Evolutionary conservation across 1,140 invertebrate genomes (phyloP), one percentile per base, ranked within the genome.

Genomic region (Lepidurus arcticus): DNA sequence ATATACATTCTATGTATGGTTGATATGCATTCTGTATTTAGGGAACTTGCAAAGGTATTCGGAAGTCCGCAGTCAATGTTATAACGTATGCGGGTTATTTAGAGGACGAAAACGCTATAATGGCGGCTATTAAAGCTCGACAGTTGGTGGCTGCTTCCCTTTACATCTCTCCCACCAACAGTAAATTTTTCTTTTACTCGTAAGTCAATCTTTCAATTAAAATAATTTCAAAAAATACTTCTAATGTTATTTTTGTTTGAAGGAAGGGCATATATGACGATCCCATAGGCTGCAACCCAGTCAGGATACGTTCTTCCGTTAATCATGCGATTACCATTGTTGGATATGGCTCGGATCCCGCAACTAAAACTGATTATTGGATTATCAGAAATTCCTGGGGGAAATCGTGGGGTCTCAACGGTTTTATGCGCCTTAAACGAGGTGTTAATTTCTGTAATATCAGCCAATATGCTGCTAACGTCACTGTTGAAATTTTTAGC

Each of bases 401-500:
- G 24, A 75, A 24, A n/a, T 13, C 7, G 8, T 87, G 86, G 86
- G 86, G 86, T 74, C 80, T 82, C 75, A 76, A 83, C 16, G 86
- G 86, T 7, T 87, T 85, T 80, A 81, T 86, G 26, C 76, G 81
- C 76, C 85, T 87, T 82, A 78, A 81, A 1, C 80, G 85, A 44
- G 85, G 85, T 77, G 83, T 77, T 24, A 87, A 87, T 82, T 83
- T 85, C 80, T 87, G 86, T 80, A 85, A 86, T 42, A 84, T 87
- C 75, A 84, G 84, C 11, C 83, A 83, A 24, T 73, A 78, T 21
- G 83, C 85, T 84, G 83, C 77, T 47, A 79, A 76, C 26, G 74
- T 74, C 0, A 74, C 34, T 34, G 4, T 34, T 34, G 34, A 4
- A 4, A 34, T 34, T 34, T 34, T 34, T 34, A 34, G 34, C 34